Base-by-base conservation (phyloP, 2,113 vertebrate species). In the Cinclus cinclus region DNA sequence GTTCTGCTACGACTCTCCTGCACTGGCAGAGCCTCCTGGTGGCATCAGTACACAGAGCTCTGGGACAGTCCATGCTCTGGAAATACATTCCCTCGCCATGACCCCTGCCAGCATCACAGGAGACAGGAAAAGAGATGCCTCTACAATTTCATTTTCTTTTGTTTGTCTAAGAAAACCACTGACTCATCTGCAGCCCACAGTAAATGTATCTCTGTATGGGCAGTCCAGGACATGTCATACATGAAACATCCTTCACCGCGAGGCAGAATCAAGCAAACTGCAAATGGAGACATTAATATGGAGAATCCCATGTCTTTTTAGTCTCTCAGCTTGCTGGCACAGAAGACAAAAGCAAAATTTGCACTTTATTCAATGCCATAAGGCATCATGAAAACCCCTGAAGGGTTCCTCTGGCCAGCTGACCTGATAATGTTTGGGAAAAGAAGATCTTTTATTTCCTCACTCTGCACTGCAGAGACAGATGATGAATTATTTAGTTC, bases 201-300 rank as follows among this genome's bases (percentile, higher is more conserved):
- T 15, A 67, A 68, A 55, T 28, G 4, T 27, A 76, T 65, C 2
- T 1, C 41, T 79, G 11, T 11, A 20, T 16, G 42, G 70, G 50
- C 41, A 37, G 50, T 42, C 30, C 33, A 73, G 42, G 50, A 58
- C 20, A 50, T 0, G 3, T 11, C 70, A 55, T 20, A n/a, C 11
- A 20, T 4, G 2, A 44, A n/a, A 31, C 19, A 39, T 62, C 42
- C 13, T 37, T 77, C 47, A 37, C 33, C 44, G 41, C 0, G 0
- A 65, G 35, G 20, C 25, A 41, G 28, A 83, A 24, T 28, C 33
- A 64, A 62, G n/a, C 23, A 63, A 67, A 31, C 33, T 55, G 59
- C 56, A 91, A 83, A 60, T 22, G 37, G 44, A 81, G 46, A 63
- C 21, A 33, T 18, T 83, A 49, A 63, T 31, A 63, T 10, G 2